phyloP scores from a whole-genome alignment of 2,797 vertebrate genomes.

The Cephalopachus bancanus region DNA sequence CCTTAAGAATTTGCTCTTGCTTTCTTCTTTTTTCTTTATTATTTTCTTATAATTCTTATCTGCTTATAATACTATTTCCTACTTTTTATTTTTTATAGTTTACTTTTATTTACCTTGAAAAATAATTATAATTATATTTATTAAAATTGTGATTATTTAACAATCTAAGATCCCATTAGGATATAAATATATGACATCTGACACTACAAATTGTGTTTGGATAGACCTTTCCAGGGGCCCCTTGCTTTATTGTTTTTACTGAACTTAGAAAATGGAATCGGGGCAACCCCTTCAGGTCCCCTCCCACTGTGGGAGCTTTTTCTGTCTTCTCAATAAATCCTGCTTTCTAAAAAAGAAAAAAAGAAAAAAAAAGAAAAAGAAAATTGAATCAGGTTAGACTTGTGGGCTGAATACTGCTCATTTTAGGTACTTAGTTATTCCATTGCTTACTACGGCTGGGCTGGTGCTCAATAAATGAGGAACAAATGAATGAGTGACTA shows the following conservation, averaged over 20 bases:
- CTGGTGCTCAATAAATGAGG: neutral
- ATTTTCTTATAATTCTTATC: neutral
- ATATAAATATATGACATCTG: neutral
- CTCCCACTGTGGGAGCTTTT: too few relatives aligned
- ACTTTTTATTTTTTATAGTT: slow-evolving; percentile 25
- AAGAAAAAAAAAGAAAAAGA: too few relatives aligned
- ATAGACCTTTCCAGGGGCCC: neutral
- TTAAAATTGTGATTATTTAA: slow-evolving; percentile 15
- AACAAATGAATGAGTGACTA: neutral
- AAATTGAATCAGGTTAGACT: neutral
- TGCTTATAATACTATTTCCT: neutral
- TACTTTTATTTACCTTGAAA: slow-evolving; percentile 40
- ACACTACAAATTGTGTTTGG: neutral
- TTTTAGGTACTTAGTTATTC: slow-evolving; percentile 9
- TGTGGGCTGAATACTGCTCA: neutral
- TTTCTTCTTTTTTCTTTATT: neutral
- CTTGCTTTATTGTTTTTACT: slow-evolving; percentile 33
- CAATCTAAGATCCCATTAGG: slow-evolving; percentile 29
- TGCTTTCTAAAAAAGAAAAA: too few relatives aligned
- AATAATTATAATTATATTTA: too few relatives aligned
- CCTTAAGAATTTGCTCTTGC: slow-evolving; percentile 29
- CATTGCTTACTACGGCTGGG: neutral
- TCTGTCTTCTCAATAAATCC: too few relatives aligned
- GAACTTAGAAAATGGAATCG: slow-evolving; percentile 45
- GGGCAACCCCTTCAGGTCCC: too few relatives aligned